A percentile compares a stretch with the other conserved stretches of the same genome.
phyloP scores from a whole-genome alignment of 2,888 invertebrate species.

The Oxystoma pomonae region DNA sequence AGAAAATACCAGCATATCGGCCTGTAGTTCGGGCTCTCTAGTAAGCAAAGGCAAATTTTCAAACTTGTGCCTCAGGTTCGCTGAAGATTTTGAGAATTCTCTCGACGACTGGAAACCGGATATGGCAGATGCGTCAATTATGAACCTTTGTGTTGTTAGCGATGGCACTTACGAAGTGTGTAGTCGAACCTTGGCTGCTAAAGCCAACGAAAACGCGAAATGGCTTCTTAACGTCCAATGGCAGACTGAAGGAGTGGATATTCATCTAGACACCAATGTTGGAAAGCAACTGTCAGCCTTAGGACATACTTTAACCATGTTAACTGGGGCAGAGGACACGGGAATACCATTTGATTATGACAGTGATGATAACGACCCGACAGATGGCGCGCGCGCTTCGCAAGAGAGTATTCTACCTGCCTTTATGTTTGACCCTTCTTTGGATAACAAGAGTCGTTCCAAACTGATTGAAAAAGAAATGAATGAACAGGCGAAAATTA shows the following conservation, averaged over 20 bases:
- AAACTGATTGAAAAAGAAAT: conserved; percentile 94
- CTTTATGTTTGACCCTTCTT: conserved; percentile 75
- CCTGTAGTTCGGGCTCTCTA: conserved; percentile 92
- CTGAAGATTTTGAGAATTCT: conserved; percentile 95
- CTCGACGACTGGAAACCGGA: conserved; percentile 97
- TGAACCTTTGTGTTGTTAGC: conserved; percentile 96
- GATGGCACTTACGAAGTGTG: conserved; percentile 98
- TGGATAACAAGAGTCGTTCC: conserved; percentile 81
- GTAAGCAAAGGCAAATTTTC: conserved; percentile 91
- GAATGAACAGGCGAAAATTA: conserved; percentile 95
- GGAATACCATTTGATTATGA: conserved; percentile 59
- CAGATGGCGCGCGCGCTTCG: conserved; percentile 58
- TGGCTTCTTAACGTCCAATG: conserved; percentile 98
- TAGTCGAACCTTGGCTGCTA: conserved; percentile 85
- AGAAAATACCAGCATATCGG: conserved; percentile 93
- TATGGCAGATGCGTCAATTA: conserved; percentile 68
- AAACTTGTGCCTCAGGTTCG: conserved; percentile 89
- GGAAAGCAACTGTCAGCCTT: conserved; percentile 93
- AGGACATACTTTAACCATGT: conserved; percentile 91
- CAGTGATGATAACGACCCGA: conserved; percentile 72
- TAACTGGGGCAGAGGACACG: conserved; percentile 79
- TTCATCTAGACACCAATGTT: conserved; percentile 92
- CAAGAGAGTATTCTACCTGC: conserved; percentile 76
- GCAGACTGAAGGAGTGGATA: conserved; percentile 99
- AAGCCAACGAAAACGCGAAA: conserved; percentile 87